Percentiles rank a stretch among this genome's conserved stretches.
phyloP scores from a whole-genome alignment of 2,888 invertebrate species.

The Ichneumon xanthorius region DNA sequence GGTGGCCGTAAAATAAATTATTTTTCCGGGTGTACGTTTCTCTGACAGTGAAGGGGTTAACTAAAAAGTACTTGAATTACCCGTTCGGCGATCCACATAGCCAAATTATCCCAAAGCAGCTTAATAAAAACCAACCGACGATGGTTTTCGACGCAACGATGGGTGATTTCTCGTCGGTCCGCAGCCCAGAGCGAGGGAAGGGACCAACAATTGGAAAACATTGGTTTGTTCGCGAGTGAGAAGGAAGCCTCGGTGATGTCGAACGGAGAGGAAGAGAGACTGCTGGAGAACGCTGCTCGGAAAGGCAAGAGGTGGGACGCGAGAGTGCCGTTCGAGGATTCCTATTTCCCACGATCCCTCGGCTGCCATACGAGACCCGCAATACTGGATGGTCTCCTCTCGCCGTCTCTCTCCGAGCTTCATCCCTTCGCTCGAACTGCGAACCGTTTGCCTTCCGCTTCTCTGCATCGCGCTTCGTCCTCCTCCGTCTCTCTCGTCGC shows the following conservation, averaged over 20 bases:
- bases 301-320: constrained; percentile 75
- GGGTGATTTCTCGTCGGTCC: constrained; percentile 13
- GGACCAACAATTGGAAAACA: constrained; percentile 80
- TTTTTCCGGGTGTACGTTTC: too few relatives aligned
- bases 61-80: too few relatives aligned
- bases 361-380: constrained; percentile 82
- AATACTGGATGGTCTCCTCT: constrained; percentile 70
- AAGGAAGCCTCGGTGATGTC: constrained; percentile 59
- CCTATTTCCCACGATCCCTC: constrained; percentile 83
- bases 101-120: too few relatives aligned
- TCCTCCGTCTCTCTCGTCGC: constrained; percentile 77
- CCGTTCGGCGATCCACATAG: too few relatives aligned
- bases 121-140: neutral
- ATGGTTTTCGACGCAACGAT: neutral
- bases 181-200: constrained; percentile 10
- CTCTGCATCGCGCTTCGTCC: constrained; percentile 33
- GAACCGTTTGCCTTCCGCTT: constrained; percentile 52
- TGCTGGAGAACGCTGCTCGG: constrained; percentile 30
- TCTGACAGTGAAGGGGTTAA: too few relatives aligned
- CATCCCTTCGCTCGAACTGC: constrained; percentile 15
- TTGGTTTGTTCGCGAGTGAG: constrained; percentile 62
- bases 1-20: too few relatives aligned
- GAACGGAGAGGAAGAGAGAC: constrained; percentile 63
- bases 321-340: constrained; percentile 83
- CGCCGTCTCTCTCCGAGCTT: constrained; percentile 21